Evolutionary conservation across 1,140 invertebrate species (phyloP).

Genomic region (Heliconius eleuchia): DNA sequence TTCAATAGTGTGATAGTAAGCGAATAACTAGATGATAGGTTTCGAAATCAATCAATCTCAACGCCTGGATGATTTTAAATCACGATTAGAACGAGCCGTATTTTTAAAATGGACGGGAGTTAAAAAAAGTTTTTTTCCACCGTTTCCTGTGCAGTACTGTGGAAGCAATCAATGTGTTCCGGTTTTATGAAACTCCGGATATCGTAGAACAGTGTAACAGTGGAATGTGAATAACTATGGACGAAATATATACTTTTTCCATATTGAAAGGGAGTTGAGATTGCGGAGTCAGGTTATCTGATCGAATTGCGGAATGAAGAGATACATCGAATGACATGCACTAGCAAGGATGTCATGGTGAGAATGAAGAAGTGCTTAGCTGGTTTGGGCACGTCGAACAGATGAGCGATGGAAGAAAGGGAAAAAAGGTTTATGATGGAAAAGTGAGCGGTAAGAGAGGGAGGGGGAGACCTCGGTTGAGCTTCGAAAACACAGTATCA

Average conservation of each 20-base stretch:
- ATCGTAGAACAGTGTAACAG: background rate
- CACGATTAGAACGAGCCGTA: conserved; percentile 29
- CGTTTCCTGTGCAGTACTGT: conserved; percentile 32
- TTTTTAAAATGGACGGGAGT: conserved; percentile 14
- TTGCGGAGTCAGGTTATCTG: too few relatives aligned
- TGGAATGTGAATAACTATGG: background rate
- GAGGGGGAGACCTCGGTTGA: too few relatives aligned
- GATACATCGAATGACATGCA: too few relatives aligned
- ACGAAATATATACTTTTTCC: background rate
- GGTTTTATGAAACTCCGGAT: conserved; percentile 13
- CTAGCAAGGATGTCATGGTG: too few relatives aligned
- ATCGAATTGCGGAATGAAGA: too few relatives aligned
- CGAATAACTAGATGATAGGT: background rate
- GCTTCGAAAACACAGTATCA: too few relatives aligned
- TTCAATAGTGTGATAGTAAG: background rate
- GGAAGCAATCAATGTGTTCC: conserved; percentile 48
- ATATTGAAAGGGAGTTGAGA: too few relatives aligned
- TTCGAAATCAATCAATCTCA: conserved; percentile 36
- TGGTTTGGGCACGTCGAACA: too few relatives aligned
- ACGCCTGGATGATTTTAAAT: conserved; percentile 35
- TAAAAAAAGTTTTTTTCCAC: conserved; percentile 31
- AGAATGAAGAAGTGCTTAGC: too few relatives aligned
- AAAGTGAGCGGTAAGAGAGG: too few relatives aligned
- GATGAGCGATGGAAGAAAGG: too few relatives aligned
- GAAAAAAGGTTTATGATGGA: too few relatives aligned